phyloP scores from a whole-genome alignment of 2,888 invertebrate species.

The Zygaena filipendulae region DNA sequence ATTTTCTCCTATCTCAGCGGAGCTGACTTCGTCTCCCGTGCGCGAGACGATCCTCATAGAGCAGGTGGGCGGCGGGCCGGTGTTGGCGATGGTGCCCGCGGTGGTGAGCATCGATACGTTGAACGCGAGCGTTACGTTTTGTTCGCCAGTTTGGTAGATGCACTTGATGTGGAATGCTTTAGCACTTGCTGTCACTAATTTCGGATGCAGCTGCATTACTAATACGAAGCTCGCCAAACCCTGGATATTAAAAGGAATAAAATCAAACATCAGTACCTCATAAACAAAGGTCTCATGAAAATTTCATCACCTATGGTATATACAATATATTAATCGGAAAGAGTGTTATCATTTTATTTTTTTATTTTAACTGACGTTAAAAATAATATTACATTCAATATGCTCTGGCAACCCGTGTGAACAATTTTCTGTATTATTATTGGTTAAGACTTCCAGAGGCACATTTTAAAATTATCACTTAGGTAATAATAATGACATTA shows the following conservation, averaged over 20 bases:
- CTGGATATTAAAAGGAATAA: conserved; percentile 61
- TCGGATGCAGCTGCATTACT: conserved; percentile 96
- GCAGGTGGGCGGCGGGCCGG: conserved; percentile 93
- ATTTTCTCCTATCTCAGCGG: conserved; percentile 93
- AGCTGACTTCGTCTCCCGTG: conserved; percentile 88
- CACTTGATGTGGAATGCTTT: conserved; percentile 97
- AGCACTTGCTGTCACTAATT: conserved; percentile 92
- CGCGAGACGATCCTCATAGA: conserved; percentile 91
- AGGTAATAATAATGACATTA: too few relatives aligned
- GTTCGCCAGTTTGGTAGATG: conserved; percentile 93
- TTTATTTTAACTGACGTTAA: too few relatives aligned
- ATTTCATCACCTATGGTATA: too few relatives aligned
- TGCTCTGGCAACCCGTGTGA: too few relatives aligned
- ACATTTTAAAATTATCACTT: too few relatives aligned
- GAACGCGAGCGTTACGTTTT: conserved; percentile 91
- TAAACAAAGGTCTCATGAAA: neutral
- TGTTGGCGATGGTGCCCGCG: conserved; percentile 94
- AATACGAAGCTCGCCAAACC: conserved; percentile 93
- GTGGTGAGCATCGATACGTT: conserved; percentile 96
- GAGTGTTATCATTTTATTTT: too few relatives aligned
- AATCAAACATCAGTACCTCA: neutral
- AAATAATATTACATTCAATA: too few relatives aligned
- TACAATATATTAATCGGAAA: too few relatives aligned
- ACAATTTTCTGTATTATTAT: too few relatives aligned
- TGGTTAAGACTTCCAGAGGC: too few relatives aligned